Evolutionary conservation across 2,113 vertebrate species (phyloP), one percentile per base, ranked within the genome.

Genomic region (Isurus oxyrinchus): DNA sequence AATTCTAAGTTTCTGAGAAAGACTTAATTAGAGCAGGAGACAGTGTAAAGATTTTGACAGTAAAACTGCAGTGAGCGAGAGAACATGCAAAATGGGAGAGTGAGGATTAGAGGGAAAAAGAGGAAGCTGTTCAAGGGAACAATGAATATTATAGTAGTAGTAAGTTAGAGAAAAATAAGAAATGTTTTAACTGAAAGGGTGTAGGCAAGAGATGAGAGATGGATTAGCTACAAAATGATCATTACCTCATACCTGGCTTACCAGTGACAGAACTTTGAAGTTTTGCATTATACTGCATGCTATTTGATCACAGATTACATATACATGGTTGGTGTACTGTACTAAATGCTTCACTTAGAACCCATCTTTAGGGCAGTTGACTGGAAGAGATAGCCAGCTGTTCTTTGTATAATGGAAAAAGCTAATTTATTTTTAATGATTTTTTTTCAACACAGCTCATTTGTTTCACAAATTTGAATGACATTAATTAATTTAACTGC

Each of bases 331-430:
- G 88, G 88, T n/a, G 55, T 91, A 35, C 55, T 49, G 55, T 90
- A 90, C 53, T 91, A 91, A 91, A 53, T 59, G 88, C 55, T 59
- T 91, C 53, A 59, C 88, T 59, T 49, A 84, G 81, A 49, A 49
- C 40, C 16, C 88, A 91, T 59, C 57, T 91, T 91, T 91, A 91
- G 55, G 55, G 55, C 88, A 59, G 55, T 91, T 59, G 88, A 91
- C 88, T 91, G 88, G 88, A 91, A 91, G 88, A 61, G 88, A 91
- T 91, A 59, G 10, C 88, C 53, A 91, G 88, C 88, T 91, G 88
- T 91, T 59, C 88, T 31, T 59, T 91, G 88, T 91, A 91, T 61
- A 91, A 59, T 59, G 88, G 88, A 59, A 61, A 91, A 91, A 91
- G 88, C 88, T 57, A 55, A 91, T 91, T 91, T 91, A 35, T 91